These are phyloP conservation scores for Equus quagga DNA, from an alignment of 2,113 vertebrate genomes.

Conservation along the genomic window DNA sequence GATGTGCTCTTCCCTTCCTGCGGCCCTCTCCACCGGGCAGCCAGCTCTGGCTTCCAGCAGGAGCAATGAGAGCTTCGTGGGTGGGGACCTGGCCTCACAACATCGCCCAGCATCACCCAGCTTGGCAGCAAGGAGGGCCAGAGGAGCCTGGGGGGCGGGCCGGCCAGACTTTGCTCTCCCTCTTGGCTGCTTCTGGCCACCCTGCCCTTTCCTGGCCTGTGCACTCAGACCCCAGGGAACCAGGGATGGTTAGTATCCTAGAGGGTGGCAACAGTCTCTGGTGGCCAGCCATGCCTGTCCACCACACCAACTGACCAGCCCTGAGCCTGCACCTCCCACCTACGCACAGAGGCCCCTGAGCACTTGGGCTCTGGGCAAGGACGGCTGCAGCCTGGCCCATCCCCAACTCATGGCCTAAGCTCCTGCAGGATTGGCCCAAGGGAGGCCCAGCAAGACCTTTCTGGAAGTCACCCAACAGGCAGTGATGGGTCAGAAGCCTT, in stretches of 20 bases:
- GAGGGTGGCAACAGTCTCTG: not conserved
- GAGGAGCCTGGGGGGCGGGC: rapidly evolving
- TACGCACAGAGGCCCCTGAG: not conserved
- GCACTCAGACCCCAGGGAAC: not conserved
- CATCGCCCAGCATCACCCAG: rapidly evolving
- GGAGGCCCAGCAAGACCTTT: not conserved
- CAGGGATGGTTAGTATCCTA: rapidly evolving
- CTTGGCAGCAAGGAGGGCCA: not conserved
- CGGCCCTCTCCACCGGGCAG: rapidly evolving
- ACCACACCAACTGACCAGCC: rapidly evolving
- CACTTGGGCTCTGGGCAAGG: rapidly evolving
- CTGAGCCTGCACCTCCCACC: no score
- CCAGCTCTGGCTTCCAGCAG: rapidly evolving
- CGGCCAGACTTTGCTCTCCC: not conserved
- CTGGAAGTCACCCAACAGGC: not conserved
- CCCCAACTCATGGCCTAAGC: no score
- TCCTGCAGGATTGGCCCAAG: not conserved
- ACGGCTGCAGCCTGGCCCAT: not conserved
- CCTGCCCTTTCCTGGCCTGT: not conserved
- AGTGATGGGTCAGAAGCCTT: no score
- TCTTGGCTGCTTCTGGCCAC: not conserved
- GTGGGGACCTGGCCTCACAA: not conserved
- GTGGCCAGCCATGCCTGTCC: rapidly evolving
- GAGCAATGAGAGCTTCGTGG: not conserved
- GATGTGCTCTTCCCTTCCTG: not conserved